Base-by-base conservation (phyloP, 2,797 vertebrate species). In the Bucorvus abyssinicus region DNA sequence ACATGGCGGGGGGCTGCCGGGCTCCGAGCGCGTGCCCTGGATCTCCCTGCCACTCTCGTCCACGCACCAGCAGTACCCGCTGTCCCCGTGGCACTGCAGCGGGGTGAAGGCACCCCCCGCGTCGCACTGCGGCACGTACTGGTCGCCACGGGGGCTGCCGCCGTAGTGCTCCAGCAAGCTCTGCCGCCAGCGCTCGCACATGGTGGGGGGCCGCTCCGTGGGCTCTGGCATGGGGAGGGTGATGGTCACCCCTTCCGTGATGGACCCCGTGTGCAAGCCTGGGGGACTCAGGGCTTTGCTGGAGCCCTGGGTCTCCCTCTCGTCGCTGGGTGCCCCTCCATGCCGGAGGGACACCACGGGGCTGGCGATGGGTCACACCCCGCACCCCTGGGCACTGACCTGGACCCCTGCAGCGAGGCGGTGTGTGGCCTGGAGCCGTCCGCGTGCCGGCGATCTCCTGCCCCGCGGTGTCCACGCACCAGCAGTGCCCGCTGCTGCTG, bases 1-100 rank as follows among this genome's bases (percentile, higher is more conserved):
- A 99, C 99, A 99, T 2, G 99, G 98, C 2, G 99, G 99, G 38
- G 98, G 98, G 94, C 97, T 98, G 17, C 97, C 98, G 0, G 99
- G 98, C 27, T 99, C 97, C 0, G 99, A 99, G 75, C 99, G 97
- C 0, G 99, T 99, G 9, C 99, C 99, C 13, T 98, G 96, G 77
- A 99, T 97, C 95, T 99, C 99, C 32, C 98, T 97, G 30, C 99
- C 99, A 0, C 99, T 98, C 96, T 98, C 97, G 10, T 98, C 98
- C 95, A 98, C 98, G 45, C 98, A 98, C 98, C 98, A 98, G 96
- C 98, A 98, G 96, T 98, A 97, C 55, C 98, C 98, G 14, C 98
- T 98, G 92, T 97, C 97, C 6, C 98, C 98, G 0, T 98, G 98
- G 92, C 98, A 98, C 95, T 98, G 98, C 68, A 98, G 92, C 1